These are phyloP conservation scores for Hydropotes inermis DNA, from an alignment of 2,113 vertebrate genomes.

Conservation along the genomic window DNA sequence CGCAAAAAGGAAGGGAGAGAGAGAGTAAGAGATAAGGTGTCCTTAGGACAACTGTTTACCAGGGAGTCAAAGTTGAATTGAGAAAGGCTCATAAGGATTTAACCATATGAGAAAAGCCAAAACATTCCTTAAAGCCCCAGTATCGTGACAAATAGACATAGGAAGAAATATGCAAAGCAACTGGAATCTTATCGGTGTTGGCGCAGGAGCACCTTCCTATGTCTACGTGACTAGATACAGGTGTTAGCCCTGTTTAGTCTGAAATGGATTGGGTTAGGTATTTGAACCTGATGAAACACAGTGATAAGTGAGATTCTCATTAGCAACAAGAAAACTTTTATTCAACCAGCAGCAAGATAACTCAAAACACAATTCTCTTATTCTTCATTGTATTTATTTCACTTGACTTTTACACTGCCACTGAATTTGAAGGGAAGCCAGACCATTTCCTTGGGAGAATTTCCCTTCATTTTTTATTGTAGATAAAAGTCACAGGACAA, in stretches of 20 bases:
- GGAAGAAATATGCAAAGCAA: slow-evolving; percentile 80
- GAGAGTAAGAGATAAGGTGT: slow-evolving; percentile 81
- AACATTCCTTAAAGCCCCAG: slow-evolving; percentile 86
- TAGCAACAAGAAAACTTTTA: slow-evolving; percentile 78
- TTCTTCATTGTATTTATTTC: slow-evolving; percentile 34
- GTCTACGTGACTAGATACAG: slow-evolving; percentile 86
- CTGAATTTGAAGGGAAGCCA: slow-evolving; percentile 56
- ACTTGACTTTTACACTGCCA: slow-evolving; percentile 41
- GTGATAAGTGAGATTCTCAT: slow-evolving; percentile 90
- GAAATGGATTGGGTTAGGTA: slow-evolving; percentile 85
- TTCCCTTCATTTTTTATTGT: slow-evolving; percentile 24
- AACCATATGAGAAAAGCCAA: slow-evolving; percentile 85
- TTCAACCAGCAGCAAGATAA: slow-evolving; percentile 86
- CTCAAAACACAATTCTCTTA: slow-evolving; percentile 64
- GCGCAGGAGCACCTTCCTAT: slow-evolving; percentile 81
- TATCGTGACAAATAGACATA: slow-evolving; percentile 87
- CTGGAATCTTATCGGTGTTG: slow-evolving; percentile 20
- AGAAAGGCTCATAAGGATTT: slow-evolving; percentile 77
- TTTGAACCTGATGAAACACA: slow-evolving; percentile 86
- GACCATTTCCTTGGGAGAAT: slow-evolving; percentile 11
- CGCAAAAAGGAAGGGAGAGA: slow-evolving; percentile 79
- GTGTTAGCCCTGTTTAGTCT: slow-evolving; percentile 83
- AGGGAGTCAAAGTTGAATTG: slow-evolving; percentile 78
- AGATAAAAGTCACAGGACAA: slow-evolving; percentile 32
- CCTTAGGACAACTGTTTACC: slow-evolving; percentile 76